These are phyloP conservation scores for Acanthochromis polyacanthus DNA, from an alignment of 2,113 vertebrate genomes.

Conservation along the genomic window DNA sequence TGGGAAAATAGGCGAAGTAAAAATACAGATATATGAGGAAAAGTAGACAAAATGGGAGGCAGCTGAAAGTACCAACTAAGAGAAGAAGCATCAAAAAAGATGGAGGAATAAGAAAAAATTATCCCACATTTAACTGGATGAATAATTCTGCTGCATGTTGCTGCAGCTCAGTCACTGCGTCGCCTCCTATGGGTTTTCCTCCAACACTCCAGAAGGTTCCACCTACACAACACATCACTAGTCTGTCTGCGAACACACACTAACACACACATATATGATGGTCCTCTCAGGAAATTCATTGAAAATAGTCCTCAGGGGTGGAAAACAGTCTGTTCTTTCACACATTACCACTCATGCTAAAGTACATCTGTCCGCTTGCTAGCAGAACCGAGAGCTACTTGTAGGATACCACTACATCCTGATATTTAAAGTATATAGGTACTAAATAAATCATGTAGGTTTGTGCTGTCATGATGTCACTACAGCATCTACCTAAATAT, in stretches of 20 bases:
- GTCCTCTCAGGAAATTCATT: constrained; percentile 55
- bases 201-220: constrained; percentile 83
- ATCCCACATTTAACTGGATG: constrained; percentile 32
- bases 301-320: constrained; percentile 60
- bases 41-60: neutral
- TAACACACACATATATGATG: constrained; percentile 19
- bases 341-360: constrained; percentile 58
- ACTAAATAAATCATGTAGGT: no score
- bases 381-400: constrained; percentile 4
- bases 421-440: neutral
- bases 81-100: neutral
- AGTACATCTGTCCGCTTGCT: constrained; percentile 44
- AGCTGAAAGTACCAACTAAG: neutral
- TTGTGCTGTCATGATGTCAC: no score
- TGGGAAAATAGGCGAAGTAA: neutral
- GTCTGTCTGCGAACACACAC: constrained; percentile 57
- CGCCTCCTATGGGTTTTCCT: constrained; percentile 70
- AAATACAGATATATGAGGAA: neutral
- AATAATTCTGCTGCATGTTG: constrained; percentile 49
- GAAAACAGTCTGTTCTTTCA: constrained; percentile 74
- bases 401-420: neutral
- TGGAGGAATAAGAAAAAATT: neutral
- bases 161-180: constrained; percentile 44
- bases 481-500: no score
- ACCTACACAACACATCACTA: constrained; percentile 74